phyloP scores from a whole-genome alignment of 92 coral and sea anemone genomes.

The Palythoa grandis region DNA sequence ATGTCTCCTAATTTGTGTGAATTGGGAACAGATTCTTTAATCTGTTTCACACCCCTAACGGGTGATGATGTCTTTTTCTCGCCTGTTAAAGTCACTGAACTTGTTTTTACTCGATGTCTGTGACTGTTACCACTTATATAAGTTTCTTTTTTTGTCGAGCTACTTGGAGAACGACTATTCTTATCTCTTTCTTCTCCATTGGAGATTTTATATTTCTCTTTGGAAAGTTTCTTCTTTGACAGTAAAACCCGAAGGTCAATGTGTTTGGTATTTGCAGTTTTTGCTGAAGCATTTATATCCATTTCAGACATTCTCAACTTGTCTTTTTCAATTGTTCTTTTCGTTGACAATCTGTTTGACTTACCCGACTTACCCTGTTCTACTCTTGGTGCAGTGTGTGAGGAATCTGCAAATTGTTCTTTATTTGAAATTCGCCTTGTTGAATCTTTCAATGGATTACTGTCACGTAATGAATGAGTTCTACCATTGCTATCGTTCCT shows the following conservation, averaged over 20 bases:
- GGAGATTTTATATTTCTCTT: background rate
- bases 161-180: background rate
- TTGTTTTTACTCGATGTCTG: background rate
- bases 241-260: background rate
- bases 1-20: background rate
- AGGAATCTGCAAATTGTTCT: background rate
- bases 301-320: background rate
- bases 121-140: background rate
- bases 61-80: background rate
- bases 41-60: background rate
- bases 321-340: background rate
- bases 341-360: background rate
- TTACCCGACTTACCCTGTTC: background rate
- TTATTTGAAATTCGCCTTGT: background rate
- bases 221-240: background rate
- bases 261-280: background rate
- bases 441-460: background rate
- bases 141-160: background rate
- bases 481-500: conserved; percentile 13
- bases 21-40: background rate
- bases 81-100: background rate
- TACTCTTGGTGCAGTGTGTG: background rate
- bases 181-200: background rate
- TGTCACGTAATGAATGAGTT: background rate
- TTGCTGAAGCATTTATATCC: background rate